Conservation (phyloP, 35 echinoderm and acorn worm genomes). For the Anneissia japonica region DNA sequence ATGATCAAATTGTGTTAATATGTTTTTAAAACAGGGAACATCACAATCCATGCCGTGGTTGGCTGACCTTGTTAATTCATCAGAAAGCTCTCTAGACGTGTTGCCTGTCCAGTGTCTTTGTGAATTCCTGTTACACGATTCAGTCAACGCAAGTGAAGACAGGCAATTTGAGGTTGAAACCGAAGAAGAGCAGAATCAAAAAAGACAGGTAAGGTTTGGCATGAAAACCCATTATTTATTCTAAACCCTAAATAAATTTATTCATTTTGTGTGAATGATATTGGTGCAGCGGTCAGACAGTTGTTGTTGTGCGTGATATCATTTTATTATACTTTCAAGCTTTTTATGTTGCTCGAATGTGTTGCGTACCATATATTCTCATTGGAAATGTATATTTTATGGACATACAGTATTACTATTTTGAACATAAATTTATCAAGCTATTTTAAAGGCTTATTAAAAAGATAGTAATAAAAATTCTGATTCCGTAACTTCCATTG, state of each 20-base stretch:
- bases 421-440: no score
- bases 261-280: neutral
- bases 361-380: no score
- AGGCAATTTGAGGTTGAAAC: neutral
- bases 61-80: slow-evolving; percentile 77
- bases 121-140: slow-evolving; percentile 83
- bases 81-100: slow-evolving; percentile 79
- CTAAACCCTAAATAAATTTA: neutral
- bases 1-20: neutral
- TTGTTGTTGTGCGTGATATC: neutral
- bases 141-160: slow-evolving; percentile 25
- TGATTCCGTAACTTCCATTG: no score
- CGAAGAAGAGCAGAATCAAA: slow-evolving; percentile 26
- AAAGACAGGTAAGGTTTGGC: slow-evolving; percentile 80
- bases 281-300: neutral
- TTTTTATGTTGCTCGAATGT: no score
- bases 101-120: slow-evolving; percentile 90
- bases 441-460: no score
- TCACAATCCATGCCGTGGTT: slow-evolving; percentile 84
- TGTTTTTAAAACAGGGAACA: slow-evolving; percentile 46
- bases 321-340: no score
- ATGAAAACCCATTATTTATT: no score
- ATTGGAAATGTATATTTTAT: no score
- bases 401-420: no score
- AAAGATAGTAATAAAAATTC: no score